These are phyloP conservation scores for Pseudomugil gertrudae DNA, from an alignment of 2,797 vertebrate genomes.

Conservation along the genomic window DNA sequence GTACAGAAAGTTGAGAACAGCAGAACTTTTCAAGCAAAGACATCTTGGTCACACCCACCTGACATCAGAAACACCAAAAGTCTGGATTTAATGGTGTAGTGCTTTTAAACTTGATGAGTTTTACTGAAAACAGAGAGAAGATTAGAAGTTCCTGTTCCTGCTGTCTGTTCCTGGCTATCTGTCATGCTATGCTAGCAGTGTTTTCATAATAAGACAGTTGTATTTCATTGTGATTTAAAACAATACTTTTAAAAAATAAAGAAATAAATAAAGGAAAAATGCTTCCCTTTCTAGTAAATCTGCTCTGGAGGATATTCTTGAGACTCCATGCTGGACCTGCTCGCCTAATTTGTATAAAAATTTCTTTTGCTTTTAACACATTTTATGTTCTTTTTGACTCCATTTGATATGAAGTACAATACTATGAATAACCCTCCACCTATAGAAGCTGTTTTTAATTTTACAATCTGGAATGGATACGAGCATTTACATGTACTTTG, in stretches of 20 bases:
- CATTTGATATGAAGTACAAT: too few species aligned
- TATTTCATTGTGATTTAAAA: slow-evolving; percentile 32
- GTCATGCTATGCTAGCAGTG: slow-evolving; percentile 25
- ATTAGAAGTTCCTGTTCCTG: slow-evolving; percentile 10
- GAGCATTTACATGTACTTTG: too few species aligned
- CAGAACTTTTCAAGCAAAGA: background rate
- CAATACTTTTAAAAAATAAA: background rate
- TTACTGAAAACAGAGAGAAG: background rate
- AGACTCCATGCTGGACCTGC: too few species aligned
- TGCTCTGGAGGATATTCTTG: too few species aligned
- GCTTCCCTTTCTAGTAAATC: too few species aligned
- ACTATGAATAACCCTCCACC: too few species aligned
- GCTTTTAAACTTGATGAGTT: background rate
- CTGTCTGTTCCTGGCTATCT: slow-evolving; percentile 26
- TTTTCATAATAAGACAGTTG: slow-evolving; percentile 29
- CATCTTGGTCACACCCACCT: background rate
- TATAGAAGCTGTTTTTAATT: too few species aligned
- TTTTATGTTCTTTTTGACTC: background rate
- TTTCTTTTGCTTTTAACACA: background rate
- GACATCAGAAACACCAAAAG: background rate
- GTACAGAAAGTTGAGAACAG: background rate
- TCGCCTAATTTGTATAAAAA: background rate
- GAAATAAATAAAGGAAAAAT: background rate
- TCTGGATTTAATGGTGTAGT: background rate
- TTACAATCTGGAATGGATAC: too few species aligned